Evolutionary conservation across 2,888 invertebrate genomes (phyloP).

Genomic region (Octodonta nipae): DNA sequence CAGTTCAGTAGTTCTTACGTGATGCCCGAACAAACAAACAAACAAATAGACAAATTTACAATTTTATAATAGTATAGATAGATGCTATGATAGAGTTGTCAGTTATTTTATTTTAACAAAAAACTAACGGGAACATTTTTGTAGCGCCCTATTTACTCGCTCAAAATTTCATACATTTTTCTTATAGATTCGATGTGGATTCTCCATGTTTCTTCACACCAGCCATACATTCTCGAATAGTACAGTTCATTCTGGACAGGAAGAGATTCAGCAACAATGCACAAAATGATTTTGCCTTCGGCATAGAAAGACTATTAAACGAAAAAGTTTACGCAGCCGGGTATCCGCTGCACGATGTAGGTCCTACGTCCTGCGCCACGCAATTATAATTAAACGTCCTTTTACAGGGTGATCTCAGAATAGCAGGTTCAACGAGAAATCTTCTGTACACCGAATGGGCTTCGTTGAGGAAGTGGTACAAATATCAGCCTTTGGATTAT

Average conservation of each 20-base stretch:
- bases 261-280: constrained; percentile 59
- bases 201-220: constrained; percentile 76
- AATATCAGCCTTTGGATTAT: constrained; percentile 78
- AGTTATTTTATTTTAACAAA: too few species aligned
- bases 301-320: constrained; percentile 60
- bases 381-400: too few species aligned
- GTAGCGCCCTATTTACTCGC: too few species aligned
- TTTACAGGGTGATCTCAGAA: constrained; percentile 56
- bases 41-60: too few species aligned
- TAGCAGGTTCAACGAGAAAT: constrained; percentile 56
- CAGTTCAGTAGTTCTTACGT: too few species aligned
- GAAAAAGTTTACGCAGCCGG: constrained; percentile 65
- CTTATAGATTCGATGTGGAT: constrained; percentile 63
- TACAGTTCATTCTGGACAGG: constrained; percentile 82
- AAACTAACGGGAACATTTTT: too few species aligned
- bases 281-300: constrained; percentile 65
- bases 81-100: too few species aligned
- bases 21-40: too few species aligned
- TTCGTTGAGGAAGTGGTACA: constrained; percentile 60
- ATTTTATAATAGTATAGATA: too few species aligned
- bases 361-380: too few species aligned
- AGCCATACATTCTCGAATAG: constrained; percentile 72
- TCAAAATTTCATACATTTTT: too few species aligned
- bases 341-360: constrained; percentile 80
- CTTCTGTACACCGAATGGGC: constrained; percentile 74